Conservation (phyloP, 2,797 vertebrate genomes). For the Pipistrellus nathusii region DNA sequence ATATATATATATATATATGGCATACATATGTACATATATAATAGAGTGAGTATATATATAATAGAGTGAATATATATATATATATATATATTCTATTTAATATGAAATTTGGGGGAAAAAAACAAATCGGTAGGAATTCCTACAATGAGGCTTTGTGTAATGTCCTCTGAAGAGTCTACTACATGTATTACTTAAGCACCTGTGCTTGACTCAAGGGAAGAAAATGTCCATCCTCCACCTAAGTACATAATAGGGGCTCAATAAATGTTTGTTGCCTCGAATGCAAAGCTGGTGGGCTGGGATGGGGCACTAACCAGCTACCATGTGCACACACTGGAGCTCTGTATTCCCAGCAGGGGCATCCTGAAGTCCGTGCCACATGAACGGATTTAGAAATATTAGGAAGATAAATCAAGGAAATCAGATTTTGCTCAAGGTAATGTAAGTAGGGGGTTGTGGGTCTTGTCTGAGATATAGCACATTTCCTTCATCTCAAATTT, state of each 20-base stretch:
- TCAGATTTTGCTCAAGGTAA: background rate
- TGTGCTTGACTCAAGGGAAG: background rate
- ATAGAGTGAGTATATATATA: too few relatives aligned
- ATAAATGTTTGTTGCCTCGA: background rate
- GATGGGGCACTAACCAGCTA: background rate
- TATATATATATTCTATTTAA: background rate
- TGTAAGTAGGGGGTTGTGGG: background rate
- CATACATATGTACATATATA: too few relatives aligned
- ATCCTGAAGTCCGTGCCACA: background rate
- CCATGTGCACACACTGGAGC: too few relatives aligned
- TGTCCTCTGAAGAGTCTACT: background rate
- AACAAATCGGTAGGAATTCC: background rate
- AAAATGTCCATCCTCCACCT: background rate
- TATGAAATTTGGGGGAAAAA: background rate
- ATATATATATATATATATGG: too few relatives aligned
- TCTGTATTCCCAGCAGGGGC: background rate
- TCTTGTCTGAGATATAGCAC: background rate
- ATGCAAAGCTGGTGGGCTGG: background rate
- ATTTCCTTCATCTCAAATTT: constrained; percentile 30
- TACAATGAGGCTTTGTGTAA: background rate
- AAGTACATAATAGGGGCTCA: background rate
- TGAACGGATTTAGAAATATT: background rate
- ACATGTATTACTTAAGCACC: background rate
- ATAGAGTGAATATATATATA: too few relatives aligned
- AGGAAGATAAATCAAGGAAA: constrained; percentile 21